Base-by-base conservation (phyloP, 2,888 invertebrate species). In the Celastrina argiolus region DNA sequence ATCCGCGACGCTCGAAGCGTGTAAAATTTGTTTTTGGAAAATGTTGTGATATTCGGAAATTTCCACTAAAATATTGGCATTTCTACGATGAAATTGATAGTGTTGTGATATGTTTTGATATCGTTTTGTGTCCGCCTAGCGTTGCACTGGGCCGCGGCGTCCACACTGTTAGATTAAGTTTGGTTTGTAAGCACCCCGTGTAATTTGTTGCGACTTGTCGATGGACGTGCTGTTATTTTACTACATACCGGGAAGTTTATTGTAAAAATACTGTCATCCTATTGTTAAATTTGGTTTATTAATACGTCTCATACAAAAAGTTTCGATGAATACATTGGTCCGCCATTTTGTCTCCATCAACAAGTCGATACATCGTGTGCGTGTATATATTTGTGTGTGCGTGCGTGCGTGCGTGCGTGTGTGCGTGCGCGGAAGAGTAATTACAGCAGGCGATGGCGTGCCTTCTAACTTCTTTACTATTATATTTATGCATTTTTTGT, bases 121-220 rank as follows among this genome's bases (percentile, higher is more conserved):
- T 61, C 61, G 61, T 61, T 61, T 61, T 61, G 61, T 36, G 76
- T 74, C 75, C 74, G 74, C 71, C 68, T 73, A 66, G 68, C 66
- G 65, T 22, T 14, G 59, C 34, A 59, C 67, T 67, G 61, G 63
- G 73, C 74, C 77, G 81, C 79, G 80, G 80, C 73, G 80, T 74
- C 74, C 82, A 74, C 74, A 67, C 26, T 82, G 79, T 73, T 85
- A 85, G 84, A 81, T 79, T 85, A 81, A 82, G 83, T 80, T 77
- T 78, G 84, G 82, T 78, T 78, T 76, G 87, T 87, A 84, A 85
- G 84, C 87, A 86, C 86, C 87, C 85, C 76, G 86, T 83, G 85
- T 79, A 70, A 63, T 59, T 63, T 45, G 69, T 16, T 39, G 67
- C 31, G 66, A 67, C 69, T 70, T 68, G 65, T 68, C 66, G 67